These are phyloP conservation scores for Lipotes vexillifer DNA, from an alignment of 2,113 vertebrate species.

Conservation along the genomic window DNA sequence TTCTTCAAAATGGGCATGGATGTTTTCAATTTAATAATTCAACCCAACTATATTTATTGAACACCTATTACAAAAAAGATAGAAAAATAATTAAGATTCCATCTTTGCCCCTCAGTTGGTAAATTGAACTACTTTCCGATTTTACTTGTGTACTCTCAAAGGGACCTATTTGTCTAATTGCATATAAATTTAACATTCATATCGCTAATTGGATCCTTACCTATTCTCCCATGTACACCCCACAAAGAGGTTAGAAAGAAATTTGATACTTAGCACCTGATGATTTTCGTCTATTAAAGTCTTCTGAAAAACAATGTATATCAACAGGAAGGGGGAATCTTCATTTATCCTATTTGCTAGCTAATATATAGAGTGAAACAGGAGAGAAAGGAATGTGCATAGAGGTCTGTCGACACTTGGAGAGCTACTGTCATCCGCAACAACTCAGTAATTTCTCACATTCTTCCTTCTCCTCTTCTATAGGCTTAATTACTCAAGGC, in stretches of 20 bases:
- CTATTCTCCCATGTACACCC: neutral
- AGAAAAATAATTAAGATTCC: neutral
- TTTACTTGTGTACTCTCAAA: neutral
- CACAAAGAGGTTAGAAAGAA: neutral
- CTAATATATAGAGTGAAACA: neutral
- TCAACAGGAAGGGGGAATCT: neutral
- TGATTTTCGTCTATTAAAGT: neutral
- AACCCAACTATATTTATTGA: neutral
- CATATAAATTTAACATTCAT: neutral
- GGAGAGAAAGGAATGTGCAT: neutral
- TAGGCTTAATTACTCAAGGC: neutral
- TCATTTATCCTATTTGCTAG: neutral
- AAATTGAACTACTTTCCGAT: neutral
- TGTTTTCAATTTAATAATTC: conserved; percentile 16
- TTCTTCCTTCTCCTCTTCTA: neutral
- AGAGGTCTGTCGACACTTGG: neutral
- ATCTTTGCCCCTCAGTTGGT: neutral
- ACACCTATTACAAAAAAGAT: neutral
- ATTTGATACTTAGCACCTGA: neutral
- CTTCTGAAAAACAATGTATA: neutral
- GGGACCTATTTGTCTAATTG: neutral
- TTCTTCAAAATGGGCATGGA: neutral
- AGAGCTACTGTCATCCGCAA: neutral
- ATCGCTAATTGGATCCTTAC: neutral
- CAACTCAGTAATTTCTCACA: neutral